Evolutionary conservation across 2,797 vertebrate species (phyloP).

Genomic region (Chrosomus eos): DNA sequence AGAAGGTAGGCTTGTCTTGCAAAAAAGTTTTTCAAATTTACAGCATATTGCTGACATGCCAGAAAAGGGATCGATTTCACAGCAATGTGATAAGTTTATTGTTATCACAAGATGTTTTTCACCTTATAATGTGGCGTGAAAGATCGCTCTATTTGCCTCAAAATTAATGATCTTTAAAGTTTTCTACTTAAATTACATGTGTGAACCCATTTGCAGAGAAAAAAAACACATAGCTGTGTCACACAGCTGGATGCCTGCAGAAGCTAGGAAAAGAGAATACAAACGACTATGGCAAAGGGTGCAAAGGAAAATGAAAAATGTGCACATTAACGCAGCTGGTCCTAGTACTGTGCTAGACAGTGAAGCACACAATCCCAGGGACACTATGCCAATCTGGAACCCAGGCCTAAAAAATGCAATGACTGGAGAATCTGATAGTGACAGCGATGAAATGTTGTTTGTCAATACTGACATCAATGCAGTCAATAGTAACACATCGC

Average conservation of each 20-base stretch:
- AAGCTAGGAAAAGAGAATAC: conserved; percentile 37
- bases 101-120: too few species aligned
- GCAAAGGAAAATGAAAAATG: neutral
- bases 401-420: neutral
- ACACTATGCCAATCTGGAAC: neutral
- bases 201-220: neutral
- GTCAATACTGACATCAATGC: neutral
- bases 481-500: neutral
- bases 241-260: conserved; percentile 27
- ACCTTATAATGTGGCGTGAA: too few species aligned
- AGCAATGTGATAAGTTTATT: too few species aligned
- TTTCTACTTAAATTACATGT: neutral
- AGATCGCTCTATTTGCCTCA: too few species aligned
- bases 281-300: conserved; percentile 4
- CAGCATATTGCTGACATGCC: too few species aligned
- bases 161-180: neutral
- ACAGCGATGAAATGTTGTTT: neutral
- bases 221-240: conserved; percentile 29
- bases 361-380: neutral
- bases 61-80: too few species aligned
- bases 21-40: too few species aligned
- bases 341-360: neutral
- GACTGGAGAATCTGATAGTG: neutral
- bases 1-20: too few species aligned
- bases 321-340: neutral